Percentiles rank a stretch among this genome's conserved stretches.
Evolutionary conservation across 2,888 invertebrate species (phyloP).

Genomic region (Lucinisca nassula): DNA sequence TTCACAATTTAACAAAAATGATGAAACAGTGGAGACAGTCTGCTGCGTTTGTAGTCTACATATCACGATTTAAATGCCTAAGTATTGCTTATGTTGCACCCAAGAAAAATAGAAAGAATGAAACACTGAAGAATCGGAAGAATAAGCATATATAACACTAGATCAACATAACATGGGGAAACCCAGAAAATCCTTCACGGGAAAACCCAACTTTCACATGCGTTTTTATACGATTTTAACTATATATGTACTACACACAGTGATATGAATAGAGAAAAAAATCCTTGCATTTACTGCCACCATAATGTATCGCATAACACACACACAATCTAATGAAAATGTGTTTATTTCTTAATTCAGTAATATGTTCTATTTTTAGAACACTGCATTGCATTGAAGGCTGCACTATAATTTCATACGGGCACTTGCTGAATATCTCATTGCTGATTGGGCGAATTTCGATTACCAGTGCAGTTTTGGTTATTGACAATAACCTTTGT

Average conservation of each 20-base stretch:
- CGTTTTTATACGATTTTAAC: no score
- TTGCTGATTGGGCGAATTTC: conserved; percentile 63
- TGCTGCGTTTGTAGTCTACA: no score
- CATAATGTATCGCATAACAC: neutral
- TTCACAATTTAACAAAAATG: no score
- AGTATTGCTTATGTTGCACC: no score
- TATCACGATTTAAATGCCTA: no score
- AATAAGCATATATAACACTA: neutral
- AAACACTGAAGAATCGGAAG: neutral
- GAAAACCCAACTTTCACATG: neutral
- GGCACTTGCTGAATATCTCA: conserved; percentile 69
- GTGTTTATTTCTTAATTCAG: neutral
- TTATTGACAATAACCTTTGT: conserved; percentile 52
- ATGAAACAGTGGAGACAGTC: no score
- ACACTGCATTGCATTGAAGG: conserved; percentile 32
- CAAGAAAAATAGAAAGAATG: neutral
- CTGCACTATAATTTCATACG: conserved; percentile 69
- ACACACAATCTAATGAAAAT: neutral
- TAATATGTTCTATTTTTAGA: conserved; percentile 50
- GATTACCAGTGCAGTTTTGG: conserved; percentile 64
- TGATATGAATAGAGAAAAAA: no score
- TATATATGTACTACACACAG: no score
- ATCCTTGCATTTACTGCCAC: no score
- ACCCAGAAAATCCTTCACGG: neutral
- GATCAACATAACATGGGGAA: neutral